Conservation (phyloP, 2,888 invertebrate genomes). For the Leptinotarsa tumamoca region DNA sequence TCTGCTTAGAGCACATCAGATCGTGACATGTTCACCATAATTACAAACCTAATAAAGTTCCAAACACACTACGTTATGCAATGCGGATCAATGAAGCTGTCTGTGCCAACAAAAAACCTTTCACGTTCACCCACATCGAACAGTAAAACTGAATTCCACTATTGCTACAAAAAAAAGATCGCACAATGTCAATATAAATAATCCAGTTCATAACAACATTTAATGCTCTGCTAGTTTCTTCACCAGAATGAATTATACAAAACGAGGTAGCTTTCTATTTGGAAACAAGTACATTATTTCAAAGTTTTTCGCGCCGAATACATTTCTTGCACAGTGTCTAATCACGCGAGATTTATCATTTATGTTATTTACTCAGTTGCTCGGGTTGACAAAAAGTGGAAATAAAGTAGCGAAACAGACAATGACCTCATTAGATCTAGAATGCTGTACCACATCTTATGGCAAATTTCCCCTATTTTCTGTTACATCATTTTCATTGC, state of each 20-base stretch:
- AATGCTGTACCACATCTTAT: neutral
- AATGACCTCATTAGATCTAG: too few relatives aligned
- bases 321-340: neutral
- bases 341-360: neutral
- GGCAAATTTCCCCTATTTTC: too few relatives aligned
- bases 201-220: slow-evolving; percentile 5
- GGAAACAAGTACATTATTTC: neutral
- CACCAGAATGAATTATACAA: slow-evolving; percentile 3
- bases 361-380: neutral
- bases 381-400: neutral
- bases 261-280: slow-evolving; percentile 12
- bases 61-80: slow-evolving; percentile 3
- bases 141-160: neutral
- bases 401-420: neutral
- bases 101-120: neutral
- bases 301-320: neutral
- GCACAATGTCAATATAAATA: slow-evolving; percentile 13
- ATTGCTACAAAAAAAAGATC: neutral
- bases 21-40: neutral
- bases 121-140: neutral
- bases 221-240: slow-evolving; percentile 13
- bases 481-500: too few relatives aligned
- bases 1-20: neutral
- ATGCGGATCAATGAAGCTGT: neutral
- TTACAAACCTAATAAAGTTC: neutral